Conservation (phyloP, 2,113 vertebrate species). For the Montifringilla adamsi region DNA sequence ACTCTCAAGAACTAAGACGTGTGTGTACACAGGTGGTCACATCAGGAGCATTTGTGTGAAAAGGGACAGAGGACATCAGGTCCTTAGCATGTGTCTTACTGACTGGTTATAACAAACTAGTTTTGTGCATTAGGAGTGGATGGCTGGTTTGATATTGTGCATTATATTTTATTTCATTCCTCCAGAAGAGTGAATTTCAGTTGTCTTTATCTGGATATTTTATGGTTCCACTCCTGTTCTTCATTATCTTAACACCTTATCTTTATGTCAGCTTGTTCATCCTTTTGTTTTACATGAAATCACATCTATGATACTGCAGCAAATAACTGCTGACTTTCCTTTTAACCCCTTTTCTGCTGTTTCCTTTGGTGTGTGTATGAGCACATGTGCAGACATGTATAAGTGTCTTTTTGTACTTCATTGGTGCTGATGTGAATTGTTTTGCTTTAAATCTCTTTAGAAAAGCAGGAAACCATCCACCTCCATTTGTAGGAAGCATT, state of each 20-base stretch:
- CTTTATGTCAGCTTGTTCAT: neutral
- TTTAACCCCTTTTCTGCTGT: neutral
- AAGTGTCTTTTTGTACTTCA: neutral
- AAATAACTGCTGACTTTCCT: neutral
- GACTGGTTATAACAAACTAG: neutral
- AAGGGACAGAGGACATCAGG: fast-evolving
- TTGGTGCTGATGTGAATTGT: fast-evolving
- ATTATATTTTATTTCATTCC: neutral
- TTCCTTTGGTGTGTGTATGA: fast-evolving
- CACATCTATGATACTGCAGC: neutral
- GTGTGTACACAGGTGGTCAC: neutral
- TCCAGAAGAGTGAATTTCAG: neutral
- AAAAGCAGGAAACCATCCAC: neutral
- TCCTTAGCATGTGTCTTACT: neutral
- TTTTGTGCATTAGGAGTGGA: neutral
- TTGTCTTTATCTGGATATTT: neutral
- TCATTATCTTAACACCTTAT: neutral
- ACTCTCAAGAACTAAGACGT: neutral
- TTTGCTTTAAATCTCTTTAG: neutral
- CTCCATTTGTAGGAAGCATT: neutral
- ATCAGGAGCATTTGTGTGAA: neutral
- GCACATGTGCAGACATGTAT: fast-evolving
- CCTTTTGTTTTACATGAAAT: neutral
- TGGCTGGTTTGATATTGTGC: neutral
- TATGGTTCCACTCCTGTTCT: neutral